Base-by-base conservation (phyloP, 2,113 vertebrate species). In the Crotophaga sulcirostris region DNA sequence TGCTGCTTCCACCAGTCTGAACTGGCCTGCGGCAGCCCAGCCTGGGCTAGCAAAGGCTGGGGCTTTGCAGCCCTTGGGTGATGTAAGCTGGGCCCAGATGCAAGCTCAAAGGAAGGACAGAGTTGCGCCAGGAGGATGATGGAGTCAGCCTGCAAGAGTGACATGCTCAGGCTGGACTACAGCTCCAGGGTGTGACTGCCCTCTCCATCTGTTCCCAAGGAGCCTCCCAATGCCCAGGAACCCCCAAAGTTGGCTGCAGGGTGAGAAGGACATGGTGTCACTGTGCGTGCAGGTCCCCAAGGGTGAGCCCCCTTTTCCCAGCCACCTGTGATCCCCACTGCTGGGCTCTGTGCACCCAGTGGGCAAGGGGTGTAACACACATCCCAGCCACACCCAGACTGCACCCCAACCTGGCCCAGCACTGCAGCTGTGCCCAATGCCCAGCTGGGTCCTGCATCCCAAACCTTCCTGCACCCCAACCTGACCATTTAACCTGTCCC, bases 71-170 rank as follows among this genome's bases (percentile, higher is more conserved):
- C 33, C 20, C 17, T 19, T 19, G 33, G 6, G 7, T 67, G 28
- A 13, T 40, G 38, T 42, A 47, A 54, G 54, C 34, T 4, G 12
- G 28, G 29, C 29, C 29, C 2, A 14, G 13, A 36, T 54, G 20
- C 45, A 66, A 45, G 21, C 55, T 40, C 0, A 0, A 55, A 85
- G 80, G 38, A 73, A 72, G 31, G 36, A 49, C 2, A 5, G 20
- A 25, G 31, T 26, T 10, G 9, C 14, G n/a, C 25, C 38, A 52
- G 58, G 34, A 40, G 33, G 21, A 56, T 1, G 1, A 34, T 2
- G 28, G 62, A 69, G 23, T 11, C 3, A 0, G 23, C 31, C 29
- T 4, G 2, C 0, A 1, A n/a, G 19, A 14, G 26, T n/a, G 51
- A 59, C 1, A 0, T 40, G 26, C 18, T 49, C 2, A 0, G 42